phyloP scores from a whole-genome alignment of 2,888 invertebrate species.

The Cephus pygmeus region DNA sequence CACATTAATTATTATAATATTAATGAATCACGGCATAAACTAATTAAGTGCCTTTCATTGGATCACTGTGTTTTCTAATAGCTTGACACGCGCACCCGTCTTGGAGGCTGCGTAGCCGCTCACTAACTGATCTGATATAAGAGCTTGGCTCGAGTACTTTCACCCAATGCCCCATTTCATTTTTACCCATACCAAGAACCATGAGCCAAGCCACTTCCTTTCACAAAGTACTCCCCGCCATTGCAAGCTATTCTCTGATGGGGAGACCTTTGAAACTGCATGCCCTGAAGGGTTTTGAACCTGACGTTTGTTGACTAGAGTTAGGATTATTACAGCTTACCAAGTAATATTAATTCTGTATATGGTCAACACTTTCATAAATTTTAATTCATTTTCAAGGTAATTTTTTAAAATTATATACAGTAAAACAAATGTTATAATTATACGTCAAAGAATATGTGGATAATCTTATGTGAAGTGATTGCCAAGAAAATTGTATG shows the following conservation, averaged over 20 bases:
- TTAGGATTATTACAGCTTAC: neutral
- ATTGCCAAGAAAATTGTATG: neutral
- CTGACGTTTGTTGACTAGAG: neutral
- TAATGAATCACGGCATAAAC: neutral
- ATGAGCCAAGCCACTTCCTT: neutral
- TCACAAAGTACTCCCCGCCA: neutral
- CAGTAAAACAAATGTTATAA: neutral
- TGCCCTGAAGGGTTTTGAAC: neutral
- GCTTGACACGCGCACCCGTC: constrained; percentile 1
- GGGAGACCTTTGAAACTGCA: neutral
- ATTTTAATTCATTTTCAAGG: neutral
- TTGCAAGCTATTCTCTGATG: neutral
- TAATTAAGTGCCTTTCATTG: neutral
- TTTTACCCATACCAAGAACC: constrained; percentile 52
- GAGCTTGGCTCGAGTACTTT: constrained; percentile 60
- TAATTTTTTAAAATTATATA: neutral
- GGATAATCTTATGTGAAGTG: neutral
- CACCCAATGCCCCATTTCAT: constrained; percentile 67
- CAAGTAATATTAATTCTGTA: neutral
- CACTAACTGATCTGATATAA: constrained; percentile 59
- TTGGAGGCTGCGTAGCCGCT: constrained; percentile 21
- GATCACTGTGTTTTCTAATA: neutral
- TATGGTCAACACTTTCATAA: neutral
- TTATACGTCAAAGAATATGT: neutral
- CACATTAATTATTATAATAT: neutral